These are phyloP conservation scores for Lithophane socia DNA, from an alignment of 2,888 invertebrate genomes.

Conservation along the genomic window DNA sequence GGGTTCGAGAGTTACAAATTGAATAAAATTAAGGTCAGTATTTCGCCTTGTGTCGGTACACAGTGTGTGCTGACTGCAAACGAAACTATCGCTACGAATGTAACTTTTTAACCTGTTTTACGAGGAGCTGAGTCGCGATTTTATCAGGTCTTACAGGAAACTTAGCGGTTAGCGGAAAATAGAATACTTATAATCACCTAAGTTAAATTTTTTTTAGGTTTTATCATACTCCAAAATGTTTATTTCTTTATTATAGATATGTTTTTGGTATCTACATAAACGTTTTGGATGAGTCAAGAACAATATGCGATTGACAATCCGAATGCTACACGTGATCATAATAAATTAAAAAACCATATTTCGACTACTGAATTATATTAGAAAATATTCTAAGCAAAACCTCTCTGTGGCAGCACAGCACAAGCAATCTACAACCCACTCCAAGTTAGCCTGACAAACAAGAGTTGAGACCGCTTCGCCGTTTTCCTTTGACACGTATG, in stretches of 20 bases:
- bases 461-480: conserved; percentile 6
- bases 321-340: neutral
- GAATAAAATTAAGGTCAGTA: conserved; percentile 87
- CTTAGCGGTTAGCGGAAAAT: neutral
- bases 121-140: conserved; percentile 30
- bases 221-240: neutral
- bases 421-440: neutral
- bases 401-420: neutral
- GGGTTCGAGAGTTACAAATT: conserved; percentile 88
- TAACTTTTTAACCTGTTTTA: conserved; percentile 51
- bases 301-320: neutral
- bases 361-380: neutral
- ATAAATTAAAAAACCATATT: too few relatives aligned
- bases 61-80: conserved; percentile 64
- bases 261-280: neutral
- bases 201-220: neutral
- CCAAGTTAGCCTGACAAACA: conserved; percentile 26
- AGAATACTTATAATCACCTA: neutral
- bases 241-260: too few relatives aligned
- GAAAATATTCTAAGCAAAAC: neutral
- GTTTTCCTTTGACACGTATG: conserved; percentile 27
- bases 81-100: conserved; percentile 61
- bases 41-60: conserved; percentile 70
- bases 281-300: neutral
- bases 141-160: neutral